A percentile compares a stretch with the other conserved stretches of the same genome.
Evolutionary conservation across 2,113 vertebrate species (phyloP).

Genomic region (Apteryx owenii): DNA sequence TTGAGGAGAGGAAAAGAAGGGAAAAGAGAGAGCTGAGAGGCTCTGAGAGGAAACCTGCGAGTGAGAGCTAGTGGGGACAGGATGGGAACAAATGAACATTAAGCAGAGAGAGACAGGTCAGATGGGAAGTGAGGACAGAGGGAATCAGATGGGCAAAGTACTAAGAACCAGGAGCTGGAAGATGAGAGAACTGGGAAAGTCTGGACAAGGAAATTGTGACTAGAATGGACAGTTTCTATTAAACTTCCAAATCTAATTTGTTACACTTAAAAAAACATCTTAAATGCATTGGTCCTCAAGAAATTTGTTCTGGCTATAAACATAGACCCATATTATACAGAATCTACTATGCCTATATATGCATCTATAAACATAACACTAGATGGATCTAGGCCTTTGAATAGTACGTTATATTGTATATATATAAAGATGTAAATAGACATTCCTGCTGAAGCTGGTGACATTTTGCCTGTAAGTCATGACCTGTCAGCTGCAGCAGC

Average conservation of each 20-base stretch:
- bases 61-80: not conserved
- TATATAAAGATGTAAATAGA: accelerated
- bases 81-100: not conserved
- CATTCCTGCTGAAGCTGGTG: accelerated
- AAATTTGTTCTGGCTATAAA: not conserved
- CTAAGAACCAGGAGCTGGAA: not conserved
- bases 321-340: accelerated
- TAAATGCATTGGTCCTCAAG: not conserved
- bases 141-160: not conserved
- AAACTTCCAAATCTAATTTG: not conserved
- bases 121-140: not conserved
- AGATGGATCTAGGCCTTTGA: not conserved
- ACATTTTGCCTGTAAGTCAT: too few relatives aligned
- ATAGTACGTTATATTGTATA: accelerated
- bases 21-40: not conserved
- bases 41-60: not conserved
- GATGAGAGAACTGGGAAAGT: not conserved
- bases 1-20: not conserved
- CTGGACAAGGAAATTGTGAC: not conserved
- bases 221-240: not conserved
- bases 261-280: not conserved
- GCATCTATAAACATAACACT: not conserved
- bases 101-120: not conserved
- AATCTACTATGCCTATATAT: not conserved
- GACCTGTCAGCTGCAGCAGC: accelerated